Conservation (phyloP, 2,113 vertebrate genomes). For the Micromys minutus region DNA sequence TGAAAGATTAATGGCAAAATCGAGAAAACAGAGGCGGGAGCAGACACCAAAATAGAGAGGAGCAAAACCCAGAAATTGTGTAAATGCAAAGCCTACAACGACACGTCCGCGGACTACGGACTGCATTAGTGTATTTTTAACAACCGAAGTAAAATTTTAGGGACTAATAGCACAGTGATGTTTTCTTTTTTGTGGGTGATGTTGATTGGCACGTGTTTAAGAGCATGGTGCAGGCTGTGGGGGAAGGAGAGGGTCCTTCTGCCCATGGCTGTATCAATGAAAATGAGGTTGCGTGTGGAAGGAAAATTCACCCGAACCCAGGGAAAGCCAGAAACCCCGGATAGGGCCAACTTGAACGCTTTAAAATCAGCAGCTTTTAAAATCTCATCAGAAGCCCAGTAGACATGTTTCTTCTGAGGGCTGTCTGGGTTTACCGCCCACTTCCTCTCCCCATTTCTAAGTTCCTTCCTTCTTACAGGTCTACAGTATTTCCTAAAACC, state of each 20-base stretch:
- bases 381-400: background rate
- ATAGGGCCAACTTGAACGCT: background rate
- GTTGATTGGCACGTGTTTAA: background rate
- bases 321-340: background rate
- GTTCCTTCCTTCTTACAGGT: background rate
- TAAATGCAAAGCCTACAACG: background rate
- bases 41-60: background rate
- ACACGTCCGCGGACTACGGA: background rate
- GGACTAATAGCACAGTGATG: background rate
- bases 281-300: background rate
- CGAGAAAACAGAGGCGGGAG: background rate
- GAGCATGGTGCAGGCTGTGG: background rate
- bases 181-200: background rate
- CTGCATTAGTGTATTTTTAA: background rate
- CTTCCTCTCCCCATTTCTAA: too few species aligned
- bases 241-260: background rate
- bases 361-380: background rate
- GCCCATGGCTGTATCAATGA: background rate
- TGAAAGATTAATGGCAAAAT: background rate
- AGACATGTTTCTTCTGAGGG: background rate
- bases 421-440: too few species aligned
- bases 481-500: background rate
- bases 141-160: background rate
- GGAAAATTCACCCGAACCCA: background rate
- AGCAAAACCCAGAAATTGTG: background rate